Evolutionary conservation across 1,140 invertebrate genomes (phyloP), one percentile per base, ranked within the genome.

Genomic region (Megalonaias nervosa): DNA sequence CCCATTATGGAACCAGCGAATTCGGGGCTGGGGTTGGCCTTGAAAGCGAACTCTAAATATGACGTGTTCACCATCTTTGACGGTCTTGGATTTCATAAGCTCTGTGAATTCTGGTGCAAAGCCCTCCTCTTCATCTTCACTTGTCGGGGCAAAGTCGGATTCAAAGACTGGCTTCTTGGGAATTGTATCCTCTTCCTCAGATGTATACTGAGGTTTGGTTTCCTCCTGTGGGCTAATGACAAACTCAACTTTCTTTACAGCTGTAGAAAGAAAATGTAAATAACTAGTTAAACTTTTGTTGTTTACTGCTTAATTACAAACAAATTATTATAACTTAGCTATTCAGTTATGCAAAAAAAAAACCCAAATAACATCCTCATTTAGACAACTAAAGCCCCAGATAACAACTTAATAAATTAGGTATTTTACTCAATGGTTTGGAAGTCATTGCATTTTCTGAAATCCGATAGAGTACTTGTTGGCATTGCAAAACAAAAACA

Each of bases 1-100:
- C 4, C 87, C 88, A 80, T 91, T 84, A 77, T 88, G 89, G 73
- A 83, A 91, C 90, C 90, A 91, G 16, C 86, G 88, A 23, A 91
- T 87, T n/a, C 75, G 80, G n/a, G 90, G 90, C 17, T 77, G 67
- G 38, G 90, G 89, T 3, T 71, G 67, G 21, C 88, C 88, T 31
- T 71, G 82, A 81, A 88, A 90, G 31, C 69, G 62, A 0, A 91
- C 90, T 12, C 74, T 82, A 38, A 91, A 80, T 59, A 82, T 84
- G 21, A 88, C 84, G 26, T 90, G 86, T 48, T 89, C 85, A 16
- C 89, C 88, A 79, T 90, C 89, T 60, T 75, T 79, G 17, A 88
- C 86, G 14, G 78, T 84, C 48, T 74, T 75, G n/a, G 89, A 84
- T 19, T 88, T 81, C 21, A 91, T 83, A 19, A 89, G 84, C 68